Evolutionary conservation across 2,888 invertebrate genomes (phyloP).

Genomic region (Calameuta filiformis): DNA sequence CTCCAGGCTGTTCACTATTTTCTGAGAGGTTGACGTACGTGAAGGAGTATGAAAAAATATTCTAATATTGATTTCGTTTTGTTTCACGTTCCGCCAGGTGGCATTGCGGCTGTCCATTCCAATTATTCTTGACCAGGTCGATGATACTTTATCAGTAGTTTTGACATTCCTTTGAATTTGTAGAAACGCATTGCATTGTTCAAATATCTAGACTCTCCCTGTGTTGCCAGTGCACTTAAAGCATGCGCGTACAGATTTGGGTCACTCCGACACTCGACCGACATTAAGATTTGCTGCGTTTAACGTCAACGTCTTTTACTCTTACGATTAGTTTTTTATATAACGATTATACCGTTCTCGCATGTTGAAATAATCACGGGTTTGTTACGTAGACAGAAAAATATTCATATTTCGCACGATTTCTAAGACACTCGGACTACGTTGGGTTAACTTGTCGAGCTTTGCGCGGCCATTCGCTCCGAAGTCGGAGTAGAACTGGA

Average conservation of each 20-base stretch:
- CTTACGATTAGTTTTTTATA: neutral
- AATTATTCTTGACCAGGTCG: neutral
- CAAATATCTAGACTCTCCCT: neutral
- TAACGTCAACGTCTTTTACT: neutral
- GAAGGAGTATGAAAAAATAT: neutral
- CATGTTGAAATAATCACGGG: neutral
- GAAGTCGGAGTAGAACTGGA: constrained; percentile 4
- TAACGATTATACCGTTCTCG: neutral
- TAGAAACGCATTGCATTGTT: neutral
- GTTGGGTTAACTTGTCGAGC: neutral
- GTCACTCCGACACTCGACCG: constrained; percentile 20
- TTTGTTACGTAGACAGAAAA: neutral
- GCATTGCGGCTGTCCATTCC: neutral
- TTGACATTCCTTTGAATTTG: neutral
- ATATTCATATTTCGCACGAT: neutral
- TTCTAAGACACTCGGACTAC: neutral
- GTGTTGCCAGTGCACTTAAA: neutral
- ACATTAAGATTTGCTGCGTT: neutral
- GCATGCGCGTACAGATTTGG: constrained; percentile 21
- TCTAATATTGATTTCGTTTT: neutral
- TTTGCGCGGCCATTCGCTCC: constrained; percentile 6
- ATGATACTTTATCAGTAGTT: neutral
- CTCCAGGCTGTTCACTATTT: neutral
- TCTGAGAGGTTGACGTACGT: neutral
- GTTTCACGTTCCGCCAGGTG: neutral